Conservation (phyloP, 2,797 vertebrate genomes). For the Oryzias sinensis region DNA sequence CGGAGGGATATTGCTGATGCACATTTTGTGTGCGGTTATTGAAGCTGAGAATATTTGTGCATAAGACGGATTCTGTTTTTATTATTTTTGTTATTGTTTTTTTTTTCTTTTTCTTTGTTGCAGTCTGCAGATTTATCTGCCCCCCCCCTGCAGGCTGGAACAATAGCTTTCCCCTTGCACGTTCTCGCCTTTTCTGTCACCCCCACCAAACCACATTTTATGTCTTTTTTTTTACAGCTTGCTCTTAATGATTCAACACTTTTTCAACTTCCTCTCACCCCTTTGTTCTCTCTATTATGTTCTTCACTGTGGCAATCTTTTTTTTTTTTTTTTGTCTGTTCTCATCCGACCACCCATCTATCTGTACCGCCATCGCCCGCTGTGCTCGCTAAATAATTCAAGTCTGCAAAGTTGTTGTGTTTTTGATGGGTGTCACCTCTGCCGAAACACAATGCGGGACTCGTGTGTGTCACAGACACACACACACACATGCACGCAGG, state of each 20-base stretch:
- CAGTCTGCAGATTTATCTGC: constrained; percentile 5
- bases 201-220: background rate
- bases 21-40: constrained; percentile 30
- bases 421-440: constrained; percentile 60
- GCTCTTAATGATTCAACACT: constrained; percentile 27
- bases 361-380: constrained; percentile 13
- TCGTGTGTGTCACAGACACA: constrained; percentile 6
- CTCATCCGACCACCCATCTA: constrained; percentile 34
- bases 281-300: constrained; percentile 14
- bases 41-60: constrained; percentile 11
- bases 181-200: constrained; percentile 1
- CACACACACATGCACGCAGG: rapidly evolving
- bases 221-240: background rate
- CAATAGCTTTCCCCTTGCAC: constrained; percentile 8
- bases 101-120: constrained; percentile 13
- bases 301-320: constrained; percentile 16
- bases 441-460: constrained; percentile 41
- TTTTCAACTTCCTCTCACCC: constrained; percentile 29
- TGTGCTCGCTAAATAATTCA: constrained; percentile 59
- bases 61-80: constrained; percentile 3
- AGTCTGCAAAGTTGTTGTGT: constrained; percentile 40
- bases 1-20: constrained; percentile 18
- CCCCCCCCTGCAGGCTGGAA: background rate
- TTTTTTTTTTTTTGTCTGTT: constrained; percentile 16
- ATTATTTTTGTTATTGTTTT: constrained; percentile 4